A percentile compares a stretch with the other conserved stretches of the same genome.
These are phyloP conservation scores for Arbacia lixula DNA, from an alignment of 53 echinoderm and acorn worm species.

Conservation along the genomic window DNA sequence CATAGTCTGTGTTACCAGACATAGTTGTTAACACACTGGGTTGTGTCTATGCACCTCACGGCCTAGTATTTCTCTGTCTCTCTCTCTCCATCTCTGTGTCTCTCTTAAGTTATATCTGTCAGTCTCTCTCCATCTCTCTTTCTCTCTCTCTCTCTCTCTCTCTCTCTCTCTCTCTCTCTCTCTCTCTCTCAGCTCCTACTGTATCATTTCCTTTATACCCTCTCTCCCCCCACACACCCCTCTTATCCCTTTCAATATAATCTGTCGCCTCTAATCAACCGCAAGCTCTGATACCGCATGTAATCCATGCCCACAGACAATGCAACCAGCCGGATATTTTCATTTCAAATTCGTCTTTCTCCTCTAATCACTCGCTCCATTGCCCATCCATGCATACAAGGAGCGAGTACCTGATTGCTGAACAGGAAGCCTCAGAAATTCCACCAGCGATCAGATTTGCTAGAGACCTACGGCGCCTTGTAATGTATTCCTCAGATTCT, in stretches of 20 bases:
- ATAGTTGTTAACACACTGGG: too few relatives aligned
- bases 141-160: background rate
- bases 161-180: background rate
- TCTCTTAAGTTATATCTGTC: too few relatives aligned
- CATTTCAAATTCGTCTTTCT: constrained; percentile 15
- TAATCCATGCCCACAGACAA: background rate
- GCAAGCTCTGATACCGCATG: background rate
- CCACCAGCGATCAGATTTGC: too few relatives aligned
- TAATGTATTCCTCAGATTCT: too few relatives aligned
- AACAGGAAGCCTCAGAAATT: too few relatives aligned
- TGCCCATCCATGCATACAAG: constrained; percentile 2
- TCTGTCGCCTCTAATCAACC: background rate
- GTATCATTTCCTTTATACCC: background rate
- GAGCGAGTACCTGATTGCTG: too few relatives aligned
- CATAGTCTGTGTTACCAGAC: too few relatives aligned
- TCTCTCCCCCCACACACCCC: background rate
- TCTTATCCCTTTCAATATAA: background rate
- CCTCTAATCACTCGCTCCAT: constrained; percentile 20
- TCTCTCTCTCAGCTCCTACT: background rate
- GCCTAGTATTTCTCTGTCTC: background rate
- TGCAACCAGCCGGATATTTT: constrained; percentile 19
- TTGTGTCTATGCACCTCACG: too few relatives aligned
- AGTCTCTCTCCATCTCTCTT: background rate
- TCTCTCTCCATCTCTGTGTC: background rate
- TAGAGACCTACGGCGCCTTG: too few relatives aligned